Conservation (phyloP, 2,888 invertebrate genomes). For the Coenonympha glycerion region DNA sequence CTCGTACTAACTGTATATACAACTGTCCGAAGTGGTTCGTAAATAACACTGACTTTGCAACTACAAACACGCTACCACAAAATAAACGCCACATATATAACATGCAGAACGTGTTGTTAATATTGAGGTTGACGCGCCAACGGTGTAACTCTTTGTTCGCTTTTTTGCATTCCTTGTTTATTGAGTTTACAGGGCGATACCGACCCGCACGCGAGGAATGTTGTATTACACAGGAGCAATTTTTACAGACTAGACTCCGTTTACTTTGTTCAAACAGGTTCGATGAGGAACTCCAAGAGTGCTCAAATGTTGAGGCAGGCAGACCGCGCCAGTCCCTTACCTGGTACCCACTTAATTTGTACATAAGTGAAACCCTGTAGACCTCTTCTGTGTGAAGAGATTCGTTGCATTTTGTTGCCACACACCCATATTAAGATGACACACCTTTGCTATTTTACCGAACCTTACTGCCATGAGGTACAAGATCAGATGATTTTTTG, state of each 20-base stretch:
- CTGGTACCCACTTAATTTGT: slow-evolving; percentile 70
- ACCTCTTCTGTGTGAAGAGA: slow-evolving; percentile 49
- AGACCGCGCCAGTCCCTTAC: slow-evolving; percentile 78
- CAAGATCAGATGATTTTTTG: slow-evolving; percentile 27
- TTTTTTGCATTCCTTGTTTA: slow-evolving; percentile 19
- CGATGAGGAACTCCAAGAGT: slow-evolving; percentile 81
- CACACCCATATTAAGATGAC: slow-evolving; percentile 43
- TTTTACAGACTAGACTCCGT: slow-evolving; percentile 55
- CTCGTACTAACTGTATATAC: slow-evolving; percentile 29
- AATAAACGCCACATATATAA: slow-evolving; percentile 12
- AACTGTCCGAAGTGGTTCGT: slow-evolving; percentile 18
- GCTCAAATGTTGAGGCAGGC: slow-evolving; percentile 79
- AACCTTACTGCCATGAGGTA: slow-evolving; percentile 53
- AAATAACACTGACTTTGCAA: slow-evolving; percentile 10
- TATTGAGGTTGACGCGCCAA: not conserved
- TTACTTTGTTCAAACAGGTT: slow-evolving; percentile 75
- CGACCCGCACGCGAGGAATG: slow-evolving; percentile 7
- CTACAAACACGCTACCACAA: slow-evolving; percentile 5
- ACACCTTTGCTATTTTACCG: slow-evolving; percentile 41
- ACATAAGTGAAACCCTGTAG: slow-evolving; percentile 65
- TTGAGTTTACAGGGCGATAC: slow-evolving; percentile 29
- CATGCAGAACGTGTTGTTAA: not conserved
- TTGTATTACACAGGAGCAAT: slow-evolving; percentile 6
- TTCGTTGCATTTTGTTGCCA: slow-evolving; percentile 46
- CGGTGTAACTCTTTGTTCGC: slow-evolving; percentile 8